Evolutionary conservation across 2,797 vertebrate species (phyloP).

Genomic region (Aulostomus chinensis): DNA sequence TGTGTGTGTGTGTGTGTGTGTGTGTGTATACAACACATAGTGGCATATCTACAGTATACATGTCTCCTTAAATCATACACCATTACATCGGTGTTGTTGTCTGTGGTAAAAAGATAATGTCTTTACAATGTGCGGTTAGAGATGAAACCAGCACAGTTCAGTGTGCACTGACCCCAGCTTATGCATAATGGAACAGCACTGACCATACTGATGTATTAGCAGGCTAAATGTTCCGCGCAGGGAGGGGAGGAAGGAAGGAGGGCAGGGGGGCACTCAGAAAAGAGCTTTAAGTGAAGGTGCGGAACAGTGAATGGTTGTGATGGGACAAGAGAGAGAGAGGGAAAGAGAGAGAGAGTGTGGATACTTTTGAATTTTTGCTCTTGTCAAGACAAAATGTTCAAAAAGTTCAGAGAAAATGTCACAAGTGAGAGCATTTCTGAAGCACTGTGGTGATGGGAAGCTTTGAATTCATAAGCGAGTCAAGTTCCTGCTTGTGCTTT

Average conservation of each 20-base stretch:
- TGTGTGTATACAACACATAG: no score
- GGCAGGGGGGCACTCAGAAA: constrained; percentile 61
- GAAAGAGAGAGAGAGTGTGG: no score
- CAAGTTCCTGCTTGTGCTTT: no score
- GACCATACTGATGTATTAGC: constrained; percentile 70
- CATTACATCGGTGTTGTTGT: constrained; percentile 43
- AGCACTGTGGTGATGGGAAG: no score
- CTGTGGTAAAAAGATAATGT: constrained; percentile 64
- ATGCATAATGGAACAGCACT: constrained; percentile 76
- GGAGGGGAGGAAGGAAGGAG: constrained; percentile 37
- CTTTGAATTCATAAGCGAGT: no score
- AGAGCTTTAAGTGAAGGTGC: constrained; percentile 67
- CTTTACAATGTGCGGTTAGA: constrained; percentile 75
- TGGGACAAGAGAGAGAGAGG: no score
- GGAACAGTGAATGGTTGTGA: constrained; percentile 45
- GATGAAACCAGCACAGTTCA: constrained; percentile 67
- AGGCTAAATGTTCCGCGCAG: constrained; percentile 56
- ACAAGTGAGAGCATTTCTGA: no score
- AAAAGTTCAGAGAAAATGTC: no score
- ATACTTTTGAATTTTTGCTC: no score
- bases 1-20: constrained; percentile 1
- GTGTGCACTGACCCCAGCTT: constrained; percentile 60
- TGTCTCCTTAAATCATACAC: constrained; percentile 42
- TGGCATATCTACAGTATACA: neutral
- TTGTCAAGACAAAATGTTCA: no score